A percentile compares a stretch with the other conserved stretches of the same genome.
Evolutionary conservation across 1,140 invertebrate species (phyloP).

Genomic region (Psix sp.): DNA sequence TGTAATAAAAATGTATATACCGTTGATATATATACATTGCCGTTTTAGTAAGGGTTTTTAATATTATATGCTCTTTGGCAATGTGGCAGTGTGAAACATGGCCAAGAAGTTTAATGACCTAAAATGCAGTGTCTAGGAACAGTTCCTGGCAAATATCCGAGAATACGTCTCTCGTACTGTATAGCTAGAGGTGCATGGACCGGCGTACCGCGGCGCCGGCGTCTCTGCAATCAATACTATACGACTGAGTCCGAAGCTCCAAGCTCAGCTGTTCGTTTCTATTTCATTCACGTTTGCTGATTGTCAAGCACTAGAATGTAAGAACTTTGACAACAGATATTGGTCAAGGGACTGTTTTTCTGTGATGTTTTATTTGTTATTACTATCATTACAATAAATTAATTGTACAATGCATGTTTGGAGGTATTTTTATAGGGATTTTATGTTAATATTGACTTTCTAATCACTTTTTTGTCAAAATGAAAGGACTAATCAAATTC

Average conservation of each 20-base stretch:
- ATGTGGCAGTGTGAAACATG: not conserved
- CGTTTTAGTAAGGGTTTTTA: too few species aligned
- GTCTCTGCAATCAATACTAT: conserved; percentile 73
- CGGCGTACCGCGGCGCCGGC: conserved; percentile 65
- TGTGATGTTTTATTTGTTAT: too few species aligned
- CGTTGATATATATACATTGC: conserved; percentile 4
- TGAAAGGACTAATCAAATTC: too few species aligned
- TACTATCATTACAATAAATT: too few species aligned
- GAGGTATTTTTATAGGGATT: too few species aligned
- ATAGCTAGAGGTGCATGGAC: conserved; percentile 15
- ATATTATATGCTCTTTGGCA: too few species aligned
- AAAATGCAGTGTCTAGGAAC: conserved; percentile 24
- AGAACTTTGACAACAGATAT: conserved; percentile 9
- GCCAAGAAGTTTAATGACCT: conserved; percentile 29
- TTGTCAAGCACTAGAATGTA: conserved; percentile 16
- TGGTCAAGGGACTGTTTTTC: too few species aligned
- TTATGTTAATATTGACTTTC: too few species aligned
- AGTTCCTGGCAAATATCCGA: conserved; percentile 36
- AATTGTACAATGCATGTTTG: too few species aligned
- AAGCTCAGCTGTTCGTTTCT: conserved; percentile 66
- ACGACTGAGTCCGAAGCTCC: conserved; percentile 61
- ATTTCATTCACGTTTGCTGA: conserved; percentile 45
- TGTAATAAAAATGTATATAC: too few species aligned
- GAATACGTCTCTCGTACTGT: too few species aligned
- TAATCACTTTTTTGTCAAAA: too few species aligned